Evolutionary conservation across 2,888 invertebrate genomes (phyloP), one percentile per base, ranked within the genome.

Genomic region (Pterobdella sp.): DNA sequence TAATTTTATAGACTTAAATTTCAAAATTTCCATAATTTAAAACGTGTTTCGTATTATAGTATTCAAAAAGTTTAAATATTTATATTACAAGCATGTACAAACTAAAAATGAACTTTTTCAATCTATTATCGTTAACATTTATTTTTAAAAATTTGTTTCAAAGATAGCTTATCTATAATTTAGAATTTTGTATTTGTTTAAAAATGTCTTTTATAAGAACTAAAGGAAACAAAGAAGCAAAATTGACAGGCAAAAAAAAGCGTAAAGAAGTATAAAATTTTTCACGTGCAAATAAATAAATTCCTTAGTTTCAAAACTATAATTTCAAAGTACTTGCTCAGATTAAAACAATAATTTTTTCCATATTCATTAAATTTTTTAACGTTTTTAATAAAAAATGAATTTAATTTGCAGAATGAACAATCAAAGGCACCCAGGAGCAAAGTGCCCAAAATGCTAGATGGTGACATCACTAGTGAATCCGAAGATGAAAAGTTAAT

Each of bases 391-490:
- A 42, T 42, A 14, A 14, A 42, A 42, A 14, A 42, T 42, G 7
- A 14, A 14, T 42, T 42, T 22, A 42, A 42, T 42, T 14, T 4
- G n/a, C 60, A 56, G 60, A 56, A 4, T 4, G 60, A 56, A 3
- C 10, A 56, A 26, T 22, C 3, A 56, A 56, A 22, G n/a, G 14
- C 10, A 4, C 4, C 10, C 7, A 56, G 26, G n/a, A 56, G 60
- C 3, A 56, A 22, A 56, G 60, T 4, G 7, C 10, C 10, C 32
- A 69, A 69, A 52, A 18, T 52, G 18, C 49, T 49, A 18, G 49
- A 52, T 42, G 69, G 49, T 22, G 69, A 52, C 26, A 49, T 69
- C 56, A 69, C 69, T 26, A 69, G 69, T 49, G 69, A 69, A 29
- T 69, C 69, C 32, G 69, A 69, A 49, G 49, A 69, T 49, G 69